Conservation (phyloP, 2,797 vertebrate genomes). For the Oophaga sylvatica region DNA sequence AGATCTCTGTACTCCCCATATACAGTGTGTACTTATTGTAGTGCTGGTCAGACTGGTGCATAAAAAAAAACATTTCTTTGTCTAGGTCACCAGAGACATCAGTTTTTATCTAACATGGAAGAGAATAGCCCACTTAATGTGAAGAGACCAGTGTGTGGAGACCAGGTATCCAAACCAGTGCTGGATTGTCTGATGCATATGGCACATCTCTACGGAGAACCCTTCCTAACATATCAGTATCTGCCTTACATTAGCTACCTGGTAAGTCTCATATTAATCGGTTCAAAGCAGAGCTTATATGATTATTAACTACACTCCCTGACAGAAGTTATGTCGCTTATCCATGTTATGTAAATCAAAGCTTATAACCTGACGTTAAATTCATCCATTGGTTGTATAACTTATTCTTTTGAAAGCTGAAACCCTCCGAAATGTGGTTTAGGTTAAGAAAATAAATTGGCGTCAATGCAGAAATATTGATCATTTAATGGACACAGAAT, state of each 20-base stretch:
- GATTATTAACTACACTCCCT: neutral
- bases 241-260: slow-evolving; percentile 96
- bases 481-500: too few species aligned
- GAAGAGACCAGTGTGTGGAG: slow-evolving; percentile 87
- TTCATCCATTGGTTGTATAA: too few species aligned
- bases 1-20: neutral
- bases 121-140: slow-evolving; percentile 81
- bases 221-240: slow-evolving; percentile 96
- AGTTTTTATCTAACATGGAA: slow-evolving; percentile 80
- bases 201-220: slow-evolving; percentile 95
- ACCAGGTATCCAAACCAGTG: slow-evolving; percentile 87
- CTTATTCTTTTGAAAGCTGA: too few species aligned
- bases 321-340: too few species aligned
- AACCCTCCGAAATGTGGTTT: too few species aligned
- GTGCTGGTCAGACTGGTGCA: neutral
- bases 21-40: neutral
- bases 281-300: too few species aligned
- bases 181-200: slow-evolving; percentile 91
- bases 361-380: too few species aligned
- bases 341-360: too few species aligned
- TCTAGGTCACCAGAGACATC: slow-evolving; percentile 87
- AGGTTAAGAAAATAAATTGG: too few species aligned
- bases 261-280: slow-evolving; percentile 75
- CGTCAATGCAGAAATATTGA: too few species aligned
- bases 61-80: neutral